Percentiles rank a stretch among this genome's conserved stretches.
Conservation (phyloP, 2,113 vertebrate species). For the Rana temporaria region DNA sequence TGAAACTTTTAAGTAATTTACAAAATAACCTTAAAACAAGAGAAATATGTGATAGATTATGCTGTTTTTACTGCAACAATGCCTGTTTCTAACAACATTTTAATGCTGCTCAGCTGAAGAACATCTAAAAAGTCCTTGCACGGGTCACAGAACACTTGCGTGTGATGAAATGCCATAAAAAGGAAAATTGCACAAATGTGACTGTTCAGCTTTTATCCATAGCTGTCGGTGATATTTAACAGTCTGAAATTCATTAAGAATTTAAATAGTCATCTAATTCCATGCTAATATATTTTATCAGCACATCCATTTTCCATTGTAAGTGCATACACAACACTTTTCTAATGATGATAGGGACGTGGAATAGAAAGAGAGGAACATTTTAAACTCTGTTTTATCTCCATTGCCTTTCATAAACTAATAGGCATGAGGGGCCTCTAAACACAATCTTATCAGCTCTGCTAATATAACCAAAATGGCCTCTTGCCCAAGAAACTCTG, state of each 20-base stretch:
- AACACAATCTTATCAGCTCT: constrained; percentile 10
- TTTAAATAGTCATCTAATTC: constrained; percentile 56
- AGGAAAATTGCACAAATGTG: constrained; percentile 47
- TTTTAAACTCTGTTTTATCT: constrained; percentile 27
- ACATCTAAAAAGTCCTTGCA: constrained; percentile 46
- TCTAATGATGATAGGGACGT: constrained; percentile 22
- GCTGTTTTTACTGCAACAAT: constrained; percentile 20
- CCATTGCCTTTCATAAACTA: constrained; percentile 8
- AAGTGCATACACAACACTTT: constrained; percentile 48
- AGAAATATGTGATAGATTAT: constrained; percentile 9
- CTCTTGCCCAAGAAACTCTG: background rate
- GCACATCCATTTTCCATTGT: constrained; percentile 34
- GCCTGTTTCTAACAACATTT: constrained; percentile 3
- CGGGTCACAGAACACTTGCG: constrained; percentile 49
- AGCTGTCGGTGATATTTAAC: constrained; percentile 56
- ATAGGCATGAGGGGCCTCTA: constrained; percentile 26
- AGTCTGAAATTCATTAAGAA: constrained; percentile 53
- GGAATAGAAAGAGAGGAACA: constrained; percentile 4
- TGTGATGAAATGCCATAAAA: constrained; percentile 55
- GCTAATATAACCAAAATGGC: background rate
- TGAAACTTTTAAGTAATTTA: too few relatives aligned
- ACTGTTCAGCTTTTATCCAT: constrained; percentile 54
- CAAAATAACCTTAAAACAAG: too few relatives aligned
- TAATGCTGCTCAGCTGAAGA: constrained; percentile 25
- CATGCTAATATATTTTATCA: constrained; percentile 52